Base-by-base conservation (phyloP, 2,797 vertebrate genomes). In the Sebastes matsubarae region DNA sequence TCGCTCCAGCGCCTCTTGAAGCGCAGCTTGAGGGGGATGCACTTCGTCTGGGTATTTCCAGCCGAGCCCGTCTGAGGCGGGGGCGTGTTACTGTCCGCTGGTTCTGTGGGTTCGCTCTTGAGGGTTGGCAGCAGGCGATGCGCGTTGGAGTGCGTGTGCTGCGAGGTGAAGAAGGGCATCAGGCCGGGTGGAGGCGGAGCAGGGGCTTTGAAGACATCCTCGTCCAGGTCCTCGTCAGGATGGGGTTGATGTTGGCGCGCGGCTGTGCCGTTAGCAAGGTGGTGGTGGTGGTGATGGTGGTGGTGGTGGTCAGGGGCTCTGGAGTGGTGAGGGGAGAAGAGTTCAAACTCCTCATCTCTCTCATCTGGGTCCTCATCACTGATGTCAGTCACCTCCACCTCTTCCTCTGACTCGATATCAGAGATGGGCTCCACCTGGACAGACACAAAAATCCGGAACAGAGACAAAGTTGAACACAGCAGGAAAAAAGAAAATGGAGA, bases 1-100 rank as follows among this genome's bases (percentile, higher is more conserved):
- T 97, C 97, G 65, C 97, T 97, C 97, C 97, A 98, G 85, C 97
- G 97, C 67, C 97, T 94, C 85, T 98, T 98, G 91, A 98, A 98
- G 63, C 97, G 97, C 83, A 98, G 93, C 79, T 98, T 98, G 4
- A 97, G 95, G 2, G 97, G 97, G 94, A 98, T 97, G 92, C 97
- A 97, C 81, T 96, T 94, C 20, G 94, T 93, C 20, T 93, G 92
- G 32, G 80, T 67, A 1, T 69, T 50, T 59, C 77, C 89, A 1
- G 54, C 72, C 8, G 66, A 65, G 27, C 79, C 77, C 0, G 76
- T 68, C 81, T 87, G 92, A 52, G 93, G 88, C 0, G 93, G 89
- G 10, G 93, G 87, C 0, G 87, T 89, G 73, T 80, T 75, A 66
- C 88, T 73, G 1, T 93, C 93, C 24, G 54, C 89, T 0, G 83